Evolutionary conservation across 2,888 invertebrate species (phyloP), one percentile per base, ranked within the genome.

Genomic region (Carcina quercana): DNA sequence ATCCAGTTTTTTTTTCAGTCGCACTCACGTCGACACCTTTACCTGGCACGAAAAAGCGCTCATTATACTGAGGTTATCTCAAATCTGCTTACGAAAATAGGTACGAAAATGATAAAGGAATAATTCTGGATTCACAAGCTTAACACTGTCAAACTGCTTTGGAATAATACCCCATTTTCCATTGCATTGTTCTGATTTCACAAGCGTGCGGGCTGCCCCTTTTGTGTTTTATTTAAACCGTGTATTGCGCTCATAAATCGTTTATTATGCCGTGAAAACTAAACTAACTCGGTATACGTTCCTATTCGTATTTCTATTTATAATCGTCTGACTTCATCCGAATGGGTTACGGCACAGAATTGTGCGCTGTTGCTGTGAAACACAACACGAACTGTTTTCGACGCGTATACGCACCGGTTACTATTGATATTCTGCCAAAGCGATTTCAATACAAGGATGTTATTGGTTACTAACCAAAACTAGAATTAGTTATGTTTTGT

Each of bases 241-340:
- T 42, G 34, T 42, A 50, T 47, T 43, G 49, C 50, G 43, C 42
- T 45, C 45, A 49, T 71, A 67, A 67, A 65, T 61, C 55, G 45
- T 46, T 43, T 58, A 56, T 51, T 55, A 60, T 47, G 48, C 49
- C 52, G 53, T 65, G 59, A 64, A 67, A 68, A 55, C 57, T 61
- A 48, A 50, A 63, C 61, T 53, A 48, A 40, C 50, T n/a, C n/a
- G n/a, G n/a, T 43, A 57, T 60, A 53, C 53, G 59, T 55, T 64
- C 58, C 56, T 50, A 62, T 64, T 66, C 50, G 47, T 49, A 51
- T 48, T 53, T 65, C 72, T 79, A 79, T 79, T 74, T 72, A 63
- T 76, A 72, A 55, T 55, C 46, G 39, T 56, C 68, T 73, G 72
- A 72, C 66, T 75, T 75, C 71, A 72, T 57, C 47, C 44, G 43